These are phyloP conservation scores for Caenorhabditis sp. DNA, from an alignment of 2,888 invertebrate species.

Conservation along the genomic window DNA sequence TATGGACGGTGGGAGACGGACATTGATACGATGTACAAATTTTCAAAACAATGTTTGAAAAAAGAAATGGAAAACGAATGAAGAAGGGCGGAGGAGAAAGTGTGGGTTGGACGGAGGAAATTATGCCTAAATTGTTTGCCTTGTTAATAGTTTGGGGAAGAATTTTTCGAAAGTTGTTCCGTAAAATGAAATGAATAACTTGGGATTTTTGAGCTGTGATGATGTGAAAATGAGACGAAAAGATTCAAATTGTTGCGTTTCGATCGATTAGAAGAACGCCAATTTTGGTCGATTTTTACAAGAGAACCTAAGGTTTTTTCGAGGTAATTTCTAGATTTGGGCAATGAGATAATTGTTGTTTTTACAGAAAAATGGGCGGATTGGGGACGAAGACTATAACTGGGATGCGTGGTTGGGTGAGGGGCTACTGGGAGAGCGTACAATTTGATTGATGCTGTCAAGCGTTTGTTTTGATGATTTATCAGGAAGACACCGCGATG, in stretches of 20 bases:
- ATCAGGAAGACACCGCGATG: neutral
- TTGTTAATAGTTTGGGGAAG: neutral
- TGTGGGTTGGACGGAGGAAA: slow-evolving; percentile 19
- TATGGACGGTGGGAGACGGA: slow-evolving; percentile 13
- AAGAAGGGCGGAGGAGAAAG: neutral
- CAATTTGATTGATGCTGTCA: too few species aligned
- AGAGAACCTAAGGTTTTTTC: neutral
- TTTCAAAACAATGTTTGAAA: slow-evolving; percentile 1
- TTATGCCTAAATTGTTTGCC: slow-evolving; percentile 32
- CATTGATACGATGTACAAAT: slow-evolving; percentile 55
- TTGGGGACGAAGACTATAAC: too few species aligned
- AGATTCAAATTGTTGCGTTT: neutral
- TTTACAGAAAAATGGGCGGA: too few species aligned
- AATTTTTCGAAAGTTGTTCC: slow-evolving; percentile 18
- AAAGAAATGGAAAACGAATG: slow-evolving; percentile 6
- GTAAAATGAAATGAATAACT: slow-evolving; percentile 52
- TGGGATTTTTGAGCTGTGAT: slow-evolving; percentile 48
- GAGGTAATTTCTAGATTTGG: neutral
- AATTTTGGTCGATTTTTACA: neutral
- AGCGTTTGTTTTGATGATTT: neutral
- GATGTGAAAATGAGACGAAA: slow-evolving; percentile 15
- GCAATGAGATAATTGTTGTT: too few species aligned
- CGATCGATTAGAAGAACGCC: neutral
- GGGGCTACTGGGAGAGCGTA: too few species aligned
- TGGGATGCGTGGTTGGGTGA: too few species aligned